Percentiles rank a stretch among this genome's conserved stretches.
phyloP scores from a whole-genome alignment of 1,140 invertebrate species.

The Drosophila ambigua region DNA sequence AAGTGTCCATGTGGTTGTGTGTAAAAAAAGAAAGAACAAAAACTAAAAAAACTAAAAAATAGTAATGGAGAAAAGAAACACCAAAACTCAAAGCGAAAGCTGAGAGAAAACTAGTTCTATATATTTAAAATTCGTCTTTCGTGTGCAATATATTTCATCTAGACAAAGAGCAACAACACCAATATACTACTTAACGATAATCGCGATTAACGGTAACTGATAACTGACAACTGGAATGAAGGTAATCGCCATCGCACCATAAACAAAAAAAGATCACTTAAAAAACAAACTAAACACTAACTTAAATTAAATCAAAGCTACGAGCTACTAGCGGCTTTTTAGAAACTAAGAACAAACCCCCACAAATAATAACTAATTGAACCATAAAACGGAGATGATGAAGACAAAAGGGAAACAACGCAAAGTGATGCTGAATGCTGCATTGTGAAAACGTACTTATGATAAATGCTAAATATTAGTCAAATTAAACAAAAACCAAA shows the following conservation, averaged over 20 bases:
- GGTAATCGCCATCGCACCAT: conserved; percentile 20
- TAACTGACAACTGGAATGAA: conserved; percentile 23
- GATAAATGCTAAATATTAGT: conserved; percentile 72
- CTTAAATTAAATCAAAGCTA: no score
- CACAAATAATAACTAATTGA: conserved; percentile 33
- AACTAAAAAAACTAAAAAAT: conserved; percentile 27
- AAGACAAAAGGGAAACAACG: conserved; percentile 19
- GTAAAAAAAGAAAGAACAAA: conserved; percentile 27
- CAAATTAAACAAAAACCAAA: conserved; percentile 36
- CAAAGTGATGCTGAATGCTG: conserved; percentile 57
- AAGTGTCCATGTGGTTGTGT: conserved; percentile 72
- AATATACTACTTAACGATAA: conserved; percentile 26
- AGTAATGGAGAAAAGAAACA: conserved; percentile 7
- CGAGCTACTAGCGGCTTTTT: conserved; percentile 47
- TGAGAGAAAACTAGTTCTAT: conserved; percentile 24
- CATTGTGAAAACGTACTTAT: conserved; percentile 78
- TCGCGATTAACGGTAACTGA: conserved; percentile 9
- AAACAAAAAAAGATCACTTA: conserved; percentile 31
- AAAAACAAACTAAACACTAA: conserved; percentile 40
- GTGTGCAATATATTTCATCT: conserved; percentile 51
- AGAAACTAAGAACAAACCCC: conserved; percentile 43
- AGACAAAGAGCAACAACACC: conserved; percentile 24
- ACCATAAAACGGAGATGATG: conserved; percentile 8
- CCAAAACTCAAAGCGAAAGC: conserved; percentile 15
- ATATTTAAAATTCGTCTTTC: conserved; percentile 51